A percentile compares a stretch with the other conserved stretches of the same genome.
phyloP scores from a whole-genome alignment of 2,888 invertebrate species.

The Sphinx pinastri region DNA sequence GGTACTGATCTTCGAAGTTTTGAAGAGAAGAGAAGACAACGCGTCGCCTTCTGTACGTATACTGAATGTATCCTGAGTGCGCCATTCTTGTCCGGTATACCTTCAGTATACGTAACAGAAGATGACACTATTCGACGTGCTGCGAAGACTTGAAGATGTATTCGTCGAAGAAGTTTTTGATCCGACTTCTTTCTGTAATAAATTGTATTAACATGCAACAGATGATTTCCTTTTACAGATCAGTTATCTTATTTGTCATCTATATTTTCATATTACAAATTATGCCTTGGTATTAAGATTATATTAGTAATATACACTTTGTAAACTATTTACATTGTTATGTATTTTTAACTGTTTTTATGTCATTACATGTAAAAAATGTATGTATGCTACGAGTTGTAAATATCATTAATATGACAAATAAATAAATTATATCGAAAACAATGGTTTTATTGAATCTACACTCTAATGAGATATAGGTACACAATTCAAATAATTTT shows the following conservation, averaged over 20 bases:
- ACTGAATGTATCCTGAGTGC: constrained; percentile 99
- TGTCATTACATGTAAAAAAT: neutral
- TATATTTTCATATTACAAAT: neutral
- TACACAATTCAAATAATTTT: neutral
- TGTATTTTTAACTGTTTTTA: neutral
- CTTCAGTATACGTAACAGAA: constrained; percentile 99
- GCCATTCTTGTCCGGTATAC: constrained; percentile 97
- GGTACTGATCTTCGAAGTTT: constrained; percentile 38
- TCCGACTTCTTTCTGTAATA: constrained; percentile 4
- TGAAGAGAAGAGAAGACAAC: constrained; percentile 74
- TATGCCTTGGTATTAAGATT: no score
- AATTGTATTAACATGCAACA: neutral
- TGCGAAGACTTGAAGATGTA: constrained; percentile 28
- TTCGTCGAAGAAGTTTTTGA: constrained; percentile 41
- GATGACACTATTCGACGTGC: constrained; percentile 90
- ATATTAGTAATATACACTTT: neutral
- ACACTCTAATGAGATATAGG: neutral
- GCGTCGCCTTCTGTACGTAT: constrained; percentile 98
- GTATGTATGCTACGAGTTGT: neutral
- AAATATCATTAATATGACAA: neutral
- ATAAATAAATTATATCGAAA: neutral
- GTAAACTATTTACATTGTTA: neutral
- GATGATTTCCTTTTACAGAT: neutral
- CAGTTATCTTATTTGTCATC: neutral
- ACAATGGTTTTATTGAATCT: neutral